Percentiles rank a stretch among this genome's conserved stretches.
Evolutionary conservation across 2,113 vertebrate genomes (phyloP).

Genomic region (Zosterops japonicus): DNA sequence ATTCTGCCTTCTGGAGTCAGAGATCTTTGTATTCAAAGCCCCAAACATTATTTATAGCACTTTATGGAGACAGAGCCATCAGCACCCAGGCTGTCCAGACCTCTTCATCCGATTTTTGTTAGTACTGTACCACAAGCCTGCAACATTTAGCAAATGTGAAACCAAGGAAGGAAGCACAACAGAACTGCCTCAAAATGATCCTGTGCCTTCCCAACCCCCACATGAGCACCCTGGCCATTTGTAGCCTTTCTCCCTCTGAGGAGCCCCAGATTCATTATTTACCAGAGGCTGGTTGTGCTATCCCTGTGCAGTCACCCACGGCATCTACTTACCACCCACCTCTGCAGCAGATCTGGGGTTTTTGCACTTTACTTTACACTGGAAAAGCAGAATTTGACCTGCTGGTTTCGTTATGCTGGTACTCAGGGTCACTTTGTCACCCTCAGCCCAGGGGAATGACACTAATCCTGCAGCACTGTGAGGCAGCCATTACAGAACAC

Average conservation of each 20-base stretch:
- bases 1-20: constrained; percentile 37
- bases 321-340: neutral
- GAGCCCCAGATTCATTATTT: neutral
- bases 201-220: neutral
- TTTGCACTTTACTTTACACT: neutral
- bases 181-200: neutral
- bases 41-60: constrained; percentile 41
- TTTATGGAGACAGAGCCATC: constrained; percentile 53
- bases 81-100: constrained; percentile 13
- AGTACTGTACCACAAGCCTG: neutral
- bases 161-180: neutral
- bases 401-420: neutral
- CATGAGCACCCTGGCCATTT: fast-evolving
- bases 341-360: fast-evolving
- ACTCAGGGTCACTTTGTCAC: neutral
- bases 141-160: neutral
- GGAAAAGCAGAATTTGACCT: neutral
- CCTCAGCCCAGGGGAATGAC: neutral
- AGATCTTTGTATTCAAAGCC: constrained; percentile 52
- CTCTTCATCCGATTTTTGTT: constrained; percentile 40
- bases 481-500: neutral
- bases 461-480: fast-evolving
- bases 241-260: neutral
- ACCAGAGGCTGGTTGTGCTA: neutral
- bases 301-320: neutral